Evolutionary conservation across 2,113 vertebrate species (phyloP).

Genomic region (Empidonax traillii): DNA sequence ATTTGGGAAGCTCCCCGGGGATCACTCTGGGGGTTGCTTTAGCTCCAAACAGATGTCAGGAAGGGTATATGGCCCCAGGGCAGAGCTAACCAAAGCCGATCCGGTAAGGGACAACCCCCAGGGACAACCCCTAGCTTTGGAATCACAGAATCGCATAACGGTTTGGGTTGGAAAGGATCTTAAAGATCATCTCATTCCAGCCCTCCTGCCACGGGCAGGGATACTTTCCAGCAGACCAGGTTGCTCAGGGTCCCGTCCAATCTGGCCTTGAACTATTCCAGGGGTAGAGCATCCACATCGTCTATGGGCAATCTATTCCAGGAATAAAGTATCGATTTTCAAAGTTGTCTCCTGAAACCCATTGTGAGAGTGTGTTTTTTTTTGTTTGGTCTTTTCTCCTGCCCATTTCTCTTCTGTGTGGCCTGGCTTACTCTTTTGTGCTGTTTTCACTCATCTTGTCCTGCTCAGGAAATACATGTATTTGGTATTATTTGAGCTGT

Average conservation of each 20-base stretch:
- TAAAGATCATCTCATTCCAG: neutral
- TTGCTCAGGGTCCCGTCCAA: neutral
- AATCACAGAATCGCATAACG: neutral
- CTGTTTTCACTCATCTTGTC: neutral
- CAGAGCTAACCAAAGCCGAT: rapidly evolving
- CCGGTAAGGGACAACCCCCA: neutral
- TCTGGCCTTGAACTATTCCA: neutral
- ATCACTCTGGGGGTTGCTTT: neutral
- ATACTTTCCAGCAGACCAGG: neutral
- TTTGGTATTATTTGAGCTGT: neutral
- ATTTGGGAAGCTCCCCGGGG: neutral
- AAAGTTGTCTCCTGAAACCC: neutral
- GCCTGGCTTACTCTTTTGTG: neutral
- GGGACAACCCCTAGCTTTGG: neutral
- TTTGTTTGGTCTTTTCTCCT: neutral
- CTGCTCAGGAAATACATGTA: neutral
- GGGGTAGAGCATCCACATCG: neutral
- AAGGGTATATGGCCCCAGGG: neutral
- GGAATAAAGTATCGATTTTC: neutral
- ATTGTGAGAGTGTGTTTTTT: neutral
- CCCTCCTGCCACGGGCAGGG: neutral
- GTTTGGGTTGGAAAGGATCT: neutral
- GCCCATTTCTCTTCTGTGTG: neutral
- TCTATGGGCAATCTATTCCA: neutral
- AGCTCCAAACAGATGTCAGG: neutral